Base-by-base conservation (phyloP, 1,140 invertebrate species). In the Drosophila pachea region DNA sequence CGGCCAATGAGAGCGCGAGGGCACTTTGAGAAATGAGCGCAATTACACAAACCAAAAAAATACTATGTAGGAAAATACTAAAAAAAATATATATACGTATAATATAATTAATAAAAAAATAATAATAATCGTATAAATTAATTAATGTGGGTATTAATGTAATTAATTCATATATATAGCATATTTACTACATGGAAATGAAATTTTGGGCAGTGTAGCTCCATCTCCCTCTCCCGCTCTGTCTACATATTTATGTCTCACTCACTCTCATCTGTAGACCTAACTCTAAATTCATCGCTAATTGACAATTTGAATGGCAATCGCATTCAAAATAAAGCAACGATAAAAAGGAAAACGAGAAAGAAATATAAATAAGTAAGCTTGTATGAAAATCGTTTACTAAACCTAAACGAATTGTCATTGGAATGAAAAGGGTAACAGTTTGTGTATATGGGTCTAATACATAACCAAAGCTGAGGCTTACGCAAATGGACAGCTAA, bases 381-480 rank as follows among this genome's bases (percentile, higher is more conserved):
- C n/a, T 61, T 36, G 56, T 33, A 45, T 12, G 47, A 48, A 66
- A 78, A 78, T 77, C 71, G 50, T 58, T 71, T 63, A 58, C 40
- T 31, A 45, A 45, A 38, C 35, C 40, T 31, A 45, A 45, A 38
- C 35, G 42, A 56, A 74, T 73, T 76, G 63, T 61, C 69, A 76
- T 69, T 79, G 50, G 58, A 76, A 48, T 86, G 69, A 76, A 79
- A 83, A 86, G 79, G 79, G 68, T 64, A 76, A 65, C 50, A 47
- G 55, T 36, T 45, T 58, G 7, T 56, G 56, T 64, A 43, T 8
- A 63, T 22, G 40, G 42, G 42, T 48, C 8, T 52, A 60, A 63
- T 16, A 56, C 32, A 16, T 35, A 50, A 47, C 38, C 56, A 56
- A 42, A 40, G 60, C 43, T 14, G 9, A 59, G 12, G 16, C 50